phyloP scores from a whole-genome alignment of 1,140 invertebrate genomes.

The Archegozetes longisetosus region DNA sequence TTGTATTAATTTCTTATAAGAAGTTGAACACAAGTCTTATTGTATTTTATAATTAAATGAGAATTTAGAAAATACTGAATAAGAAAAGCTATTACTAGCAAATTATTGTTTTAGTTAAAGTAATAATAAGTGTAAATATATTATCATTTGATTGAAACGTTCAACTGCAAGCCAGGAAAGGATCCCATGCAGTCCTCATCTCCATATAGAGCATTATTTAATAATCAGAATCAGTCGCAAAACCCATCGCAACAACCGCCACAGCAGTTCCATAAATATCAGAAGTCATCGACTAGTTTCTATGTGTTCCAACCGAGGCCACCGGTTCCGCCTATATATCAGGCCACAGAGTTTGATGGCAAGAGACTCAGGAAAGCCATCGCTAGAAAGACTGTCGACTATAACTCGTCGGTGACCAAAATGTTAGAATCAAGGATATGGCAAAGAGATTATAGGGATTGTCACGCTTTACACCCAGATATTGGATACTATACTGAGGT shows the following conservation, averaged over 20 bases:
- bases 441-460: conserved; percentile 77
- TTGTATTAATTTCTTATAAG: too few species aligned
- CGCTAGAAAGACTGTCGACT: conserved; percentile 94
- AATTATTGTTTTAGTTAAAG: too few species aligned
- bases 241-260: not conserved
- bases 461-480: conserved; percentile 73
- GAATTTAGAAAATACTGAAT: too few species aligned
- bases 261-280: not conserved
- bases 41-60: too few species aligned
- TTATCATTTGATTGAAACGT: too few species aligned
- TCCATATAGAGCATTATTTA: not conserved
- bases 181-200: too few species aligned
- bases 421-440: conserved; percentile 71
- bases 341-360: conserved; percentile 54
- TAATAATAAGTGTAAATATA: too few species aligned
- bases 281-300: not conserved
- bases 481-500: conserved; percentile 46
- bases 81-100: too few species aligned
- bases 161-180: too few species aligned
- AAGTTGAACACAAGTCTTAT: too few species aligned
- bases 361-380: conserved; percentile 88
- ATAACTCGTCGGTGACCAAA: conserved; percentile 88
- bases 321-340: conserved; percentile 8
- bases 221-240: not conserved
- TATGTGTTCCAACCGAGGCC: conserved; percentile 18